Conservation (phyloP, 2,113 vertebrate species). For the Panthera tigris region DNA sequence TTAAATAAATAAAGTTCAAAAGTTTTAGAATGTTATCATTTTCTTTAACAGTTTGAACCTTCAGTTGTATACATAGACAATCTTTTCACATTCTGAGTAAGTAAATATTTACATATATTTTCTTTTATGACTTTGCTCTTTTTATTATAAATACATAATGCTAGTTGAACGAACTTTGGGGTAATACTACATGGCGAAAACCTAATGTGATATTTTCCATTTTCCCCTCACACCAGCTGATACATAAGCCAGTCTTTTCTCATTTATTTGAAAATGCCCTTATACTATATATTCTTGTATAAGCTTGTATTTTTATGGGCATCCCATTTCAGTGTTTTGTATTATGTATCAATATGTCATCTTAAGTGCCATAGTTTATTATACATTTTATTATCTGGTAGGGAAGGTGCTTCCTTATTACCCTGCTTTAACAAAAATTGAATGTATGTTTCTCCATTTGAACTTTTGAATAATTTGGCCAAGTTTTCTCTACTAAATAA, state of each 20-base stretch:
- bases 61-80: conserved; percentile 52
- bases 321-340: not conserved
- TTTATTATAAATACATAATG: conserved; percentile 12
- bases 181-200: not conserved
- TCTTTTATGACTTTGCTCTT: conserved; percentile 36
- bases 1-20: not conserved
- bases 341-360: not conserved
- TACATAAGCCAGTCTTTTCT: not conserved
- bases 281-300: not conserved
- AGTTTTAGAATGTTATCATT: conserved; percentile 65
- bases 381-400: not conserved
- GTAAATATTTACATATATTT: conserved; percentile 59
- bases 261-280: not conserved
- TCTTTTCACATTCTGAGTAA: conserved; percentile 73
- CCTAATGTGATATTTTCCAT: not conserved
- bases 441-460: not conserved
- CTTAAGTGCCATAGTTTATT: not conserved
- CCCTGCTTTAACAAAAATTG: not conserved
- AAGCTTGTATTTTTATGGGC: not conserved
- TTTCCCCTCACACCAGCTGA: not conserved
- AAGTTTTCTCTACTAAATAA: conserved; percentile 1
- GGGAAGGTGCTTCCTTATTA: not conserved
- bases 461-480: not conserved
- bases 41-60: conserved; percentile 72
- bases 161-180: not conserved